Base-by-base conservation (phyloP, 2,113 vertebrate genomes). In the Psephotus haematonotus region DNA sequence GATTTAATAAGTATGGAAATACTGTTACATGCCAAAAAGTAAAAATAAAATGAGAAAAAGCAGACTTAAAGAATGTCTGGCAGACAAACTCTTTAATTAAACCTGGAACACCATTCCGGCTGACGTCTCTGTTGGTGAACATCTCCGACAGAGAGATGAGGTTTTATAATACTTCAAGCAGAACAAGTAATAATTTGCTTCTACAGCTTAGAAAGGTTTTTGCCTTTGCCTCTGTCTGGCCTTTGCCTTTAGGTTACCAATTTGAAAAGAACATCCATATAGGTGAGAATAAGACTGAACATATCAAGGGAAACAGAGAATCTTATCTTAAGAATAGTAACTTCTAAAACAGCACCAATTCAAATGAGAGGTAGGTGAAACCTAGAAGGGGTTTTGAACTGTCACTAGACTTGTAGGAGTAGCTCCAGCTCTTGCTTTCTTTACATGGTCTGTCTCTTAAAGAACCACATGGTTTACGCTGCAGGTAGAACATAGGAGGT, bases 1-100 rank as follows among this genome's bases (percentile, higher is more conserved):
- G 88, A 75, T 95, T 95, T 96, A 93, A 95, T 97, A 97, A 97
- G 85, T 90, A 96, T 97, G 93, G 87, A 97, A 97, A 97, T 92
- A 91, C 44, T 68, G 63, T 44, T 78, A 69, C 86, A 91, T 89
- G 94, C 93, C 96, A 97, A 91, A 91, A 93, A 96, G 88, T 95
- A 96, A 96, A 96, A 97, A 94, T 92, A 96, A 97, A 92, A 91
- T 6, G 17, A 92, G 90, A 86, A 94, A 93, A 87, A 90, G 82
- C 78, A 93, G 92, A 94, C 95, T 94, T 92, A 82, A 92, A 94
- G 89, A 95, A 96, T 71, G 93, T 94, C 90, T 97, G 93, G 94
- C 92, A 89, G 81, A 94, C 90, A 95, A 92, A 79, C 81, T 93
- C 94, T 89, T 93, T 94, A 96, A 97, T 97, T 96, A 96, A 84